Evolutionary conservation across 2,113 vertebrate genomes (phyloP), one percentile per base, ranked within the genome.

Genomic region (Malurus alboscapulatus): DNA sequence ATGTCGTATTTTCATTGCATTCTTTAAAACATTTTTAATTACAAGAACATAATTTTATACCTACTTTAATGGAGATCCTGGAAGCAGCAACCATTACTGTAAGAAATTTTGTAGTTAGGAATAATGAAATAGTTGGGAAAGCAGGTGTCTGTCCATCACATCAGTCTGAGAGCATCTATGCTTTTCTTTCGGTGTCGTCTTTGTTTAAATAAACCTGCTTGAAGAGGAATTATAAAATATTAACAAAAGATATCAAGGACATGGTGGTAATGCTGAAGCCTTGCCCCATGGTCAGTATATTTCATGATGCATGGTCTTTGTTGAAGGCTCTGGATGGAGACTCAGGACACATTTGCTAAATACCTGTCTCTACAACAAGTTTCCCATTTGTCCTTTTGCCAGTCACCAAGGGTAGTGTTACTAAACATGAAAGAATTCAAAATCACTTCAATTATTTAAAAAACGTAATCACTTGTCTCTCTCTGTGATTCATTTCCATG

Each of bases 401-500:
- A 69, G 53, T 57, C 71, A 65, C 40, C 38, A 36, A 50, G 4
- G 14, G 11, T 66, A 40, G 7, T 24, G 25, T 69, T 93, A 84
- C 57, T 68, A 93, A 86, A 81, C 29, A n/a, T 24, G 26, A 84
- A 88, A 75, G 18, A 57, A 93, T 75, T 92, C 20, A 66, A 93
- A 88, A 68, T 81, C 45, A 74, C 15, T 80, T 73, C 63, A 86
- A 32, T 88, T 90, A 65, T 84, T 84, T 32, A 22, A 84, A 93
- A 94, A 94, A 80, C 13, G 9, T 55, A 87, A 92, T 84, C 61
- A 55, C 45, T 94, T 84, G 8, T 78, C n/a, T 93, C 59, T 91
- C 75, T 34, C 65, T 87, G 27, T 94, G 89, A 81, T 88, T 93
- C 36, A 95, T 95, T 87, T 87, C 58, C 71, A 17, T 89, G 81